Conservation (phyloP, 2,888 invertebrate species). For the Polyommatus icarus region DNA sequence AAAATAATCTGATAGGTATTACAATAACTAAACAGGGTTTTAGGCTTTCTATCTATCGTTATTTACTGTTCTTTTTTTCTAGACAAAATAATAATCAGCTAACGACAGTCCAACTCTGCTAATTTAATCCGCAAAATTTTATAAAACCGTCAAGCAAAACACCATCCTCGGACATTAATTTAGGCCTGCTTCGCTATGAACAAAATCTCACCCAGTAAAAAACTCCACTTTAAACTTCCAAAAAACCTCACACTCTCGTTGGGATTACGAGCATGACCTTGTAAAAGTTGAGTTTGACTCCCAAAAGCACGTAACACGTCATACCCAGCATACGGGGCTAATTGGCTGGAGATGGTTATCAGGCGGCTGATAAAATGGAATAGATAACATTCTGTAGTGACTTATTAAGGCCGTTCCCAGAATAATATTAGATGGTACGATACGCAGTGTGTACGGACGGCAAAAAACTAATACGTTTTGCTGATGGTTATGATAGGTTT, state of each 20-base stretch:
- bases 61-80: too few relatives aligned
- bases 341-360: conserved; percentile 80
- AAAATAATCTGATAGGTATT: too few relatives aligned
- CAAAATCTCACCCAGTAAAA: neutral
- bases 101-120: too few relatives aligned
- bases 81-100: too few relatives aligned
- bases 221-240: neutral
- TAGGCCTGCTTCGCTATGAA: too few relatives aligned
- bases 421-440: conserved; percentile 80
- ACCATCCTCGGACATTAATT: too few relatives aligned
- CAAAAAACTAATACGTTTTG: conserved; percentile 47
- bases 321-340: conserved; percentile 79
- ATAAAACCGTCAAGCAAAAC: neutral
- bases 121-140: neutral
- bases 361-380: conserved; percentile 75
- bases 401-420: conserved; percentile 82
- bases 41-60: too few relatives aligned
- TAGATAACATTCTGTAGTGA: conserved; percentile 82
- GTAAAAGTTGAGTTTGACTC: conserved; percentile 5
- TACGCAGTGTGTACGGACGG: conserved; percentile 66
- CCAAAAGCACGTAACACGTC: conserved; percentile 47
- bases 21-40: too few relatives aligned
- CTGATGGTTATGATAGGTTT: conserved; percentile 25
- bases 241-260: neutral
- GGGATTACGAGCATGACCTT: conserved; percentile 2